A percentile compares a stretch with the other conserved stretches of the same genome.
These are phyloP conservation scores for Amblyjoppa proteus DNA, from an alignment of 2,888 invertebrate species.

Conservation along the genomic window DNA sequence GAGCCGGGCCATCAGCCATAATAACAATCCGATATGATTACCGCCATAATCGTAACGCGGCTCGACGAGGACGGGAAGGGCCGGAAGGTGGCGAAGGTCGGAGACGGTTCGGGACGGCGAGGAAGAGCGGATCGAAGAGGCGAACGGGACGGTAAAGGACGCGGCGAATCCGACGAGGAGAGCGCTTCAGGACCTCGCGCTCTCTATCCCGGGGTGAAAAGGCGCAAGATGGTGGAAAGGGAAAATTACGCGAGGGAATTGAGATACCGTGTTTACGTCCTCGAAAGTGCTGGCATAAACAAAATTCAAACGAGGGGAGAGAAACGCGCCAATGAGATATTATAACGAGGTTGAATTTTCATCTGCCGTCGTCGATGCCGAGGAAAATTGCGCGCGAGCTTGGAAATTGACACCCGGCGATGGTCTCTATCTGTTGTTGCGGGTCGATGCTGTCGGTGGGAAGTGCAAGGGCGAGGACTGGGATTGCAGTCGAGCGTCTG, in stretches of 20 bases:
- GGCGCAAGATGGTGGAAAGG: neutral
- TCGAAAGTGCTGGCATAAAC: conserved; percentile 84
- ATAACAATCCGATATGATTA: conserved; percentile 85
- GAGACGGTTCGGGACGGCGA: neutral
- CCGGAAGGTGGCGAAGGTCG: neutral
- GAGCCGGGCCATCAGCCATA: conserved; percentile 83
- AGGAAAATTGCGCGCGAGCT: conserved; percentile 40
- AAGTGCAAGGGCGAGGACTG: too few relatives aligned
- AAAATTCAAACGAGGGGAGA: conserved; percentile 81
- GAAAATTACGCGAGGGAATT: conserved; percentile 84
- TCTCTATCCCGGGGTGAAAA: too few relatives aligned
- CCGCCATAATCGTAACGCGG: conserved; percentile 84
- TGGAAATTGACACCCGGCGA: conserved; percentile 13
- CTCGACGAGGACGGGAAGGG: conserved; percentile 27
- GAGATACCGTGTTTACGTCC: conserved; percentile 85
- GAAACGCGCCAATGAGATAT: conserved; percentile 55
- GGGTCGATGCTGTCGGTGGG: too few relatives aligned
- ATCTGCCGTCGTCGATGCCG: conserved; percentile 18
- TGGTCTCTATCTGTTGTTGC: neutral
- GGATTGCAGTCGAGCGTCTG: too few relatives aligned
- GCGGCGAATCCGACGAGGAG: conserved; percentile 40
- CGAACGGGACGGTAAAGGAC: conserved; percentile 32
- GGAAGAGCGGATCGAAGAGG: conserved; percentile 11
- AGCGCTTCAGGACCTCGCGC: conserved; percentile 36
- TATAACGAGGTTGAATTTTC: conserved; percentile 54